Evolutionary conservation across 2,113 vertebrate species (phyloP).

Genomic region (Gnathonemus longibarbis): DNA sequence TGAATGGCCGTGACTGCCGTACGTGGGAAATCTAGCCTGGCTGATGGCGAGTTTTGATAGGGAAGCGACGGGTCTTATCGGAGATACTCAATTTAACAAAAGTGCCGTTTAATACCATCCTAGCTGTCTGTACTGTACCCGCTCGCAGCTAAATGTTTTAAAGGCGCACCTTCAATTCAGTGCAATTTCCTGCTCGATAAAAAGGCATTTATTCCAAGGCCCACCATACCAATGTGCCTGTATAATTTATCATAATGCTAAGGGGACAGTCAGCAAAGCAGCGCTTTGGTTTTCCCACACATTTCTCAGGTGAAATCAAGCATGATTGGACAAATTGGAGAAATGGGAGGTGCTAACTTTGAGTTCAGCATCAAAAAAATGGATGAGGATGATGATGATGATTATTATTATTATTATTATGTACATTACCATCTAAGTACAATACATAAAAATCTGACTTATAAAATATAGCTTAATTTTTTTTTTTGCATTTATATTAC

Average conservation of each 20-base stretch:
- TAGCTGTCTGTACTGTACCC: slow-evolving; percentile 66
- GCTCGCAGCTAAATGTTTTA: slow-evolving; percentile 51
- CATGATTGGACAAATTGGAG: not conserved
- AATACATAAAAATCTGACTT: not conserved
- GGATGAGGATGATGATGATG: not conserved
- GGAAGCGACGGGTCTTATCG: slow-evolving; percentile 72
- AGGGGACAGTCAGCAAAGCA: not conserved
- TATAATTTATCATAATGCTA: not conserved
- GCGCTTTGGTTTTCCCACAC: not conserved
- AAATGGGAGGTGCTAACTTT: not conserved
- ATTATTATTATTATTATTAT: not conserved
- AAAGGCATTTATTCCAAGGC: not conserved
- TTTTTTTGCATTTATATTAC: not conserved
- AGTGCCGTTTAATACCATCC: slow-evolving; percentile 71
- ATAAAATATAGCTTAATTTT: not conserved
- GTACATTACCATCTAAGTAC: not conserved
- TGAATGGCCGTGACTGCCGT: slow-evolving; percentile 56
- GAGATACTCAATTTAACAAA: slow-evolving; percentile 75
- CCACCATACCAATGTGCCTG: not conserved
- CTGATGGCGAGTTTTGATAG: slow-evolving; percentile 80
- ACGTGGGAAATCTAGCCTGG: slow-evolving; percentile 81
- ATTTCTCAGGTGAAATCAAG: not conserved
- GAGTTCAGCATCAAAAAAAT: not conserved
- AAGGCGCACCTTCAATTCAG: slow-evolving; percentile 29
- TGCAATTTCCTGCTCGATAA: not conserved